Evolutionary conservation across 2,797 vertebrate species (phyloP).

Genomic region (Halcyon smyrnensis): DNA sequence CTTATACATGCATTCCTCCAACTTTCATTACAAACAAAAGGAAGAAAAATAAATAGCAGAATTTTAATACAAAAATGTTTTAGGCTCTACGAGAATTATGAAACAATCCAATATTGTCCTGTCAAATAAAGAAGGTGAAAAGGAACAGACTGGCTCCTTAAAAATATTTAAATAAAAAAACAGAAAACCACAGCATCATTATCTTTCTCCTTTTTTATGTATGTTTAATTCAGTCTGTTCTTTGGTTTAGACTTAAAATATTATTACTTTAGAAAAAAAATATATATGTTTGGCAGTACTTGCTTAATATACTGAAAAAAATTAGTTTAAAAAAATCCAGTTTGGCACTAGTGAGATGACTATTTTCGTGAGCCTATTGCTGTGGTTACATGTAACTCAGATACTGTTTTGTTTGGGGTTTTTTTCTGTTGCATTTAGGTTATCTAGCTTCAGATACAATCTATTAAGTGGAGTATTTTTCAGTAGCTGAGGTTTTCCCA

Average conservation of each 20-base stretch:
- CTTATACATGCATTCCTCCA: constrained; percentile 24
- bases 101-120: constrained; percentile 71
- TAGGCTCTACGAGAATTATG: constrained; percentile 66
- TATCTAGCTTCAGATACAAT: constrained; percentile 80
- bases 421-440: constrained; percentile 71
- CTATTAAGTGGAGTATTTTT: constrained; percentile 77
- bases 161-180: constrained; percentile 74
- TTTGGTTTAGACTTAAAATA: constrained; percentile 76
- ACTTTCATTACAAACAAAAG: constrained; percentile 66
- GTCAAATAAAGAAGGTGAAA: constrained; percentile 56
- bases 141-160: constrained; percentile 69
- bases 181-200: constrained; percentile 57
- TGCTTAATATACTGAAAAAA: constrained; percentile 52
- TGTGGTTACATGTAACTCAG: neutral
- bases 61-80: constrained; percentile 73
- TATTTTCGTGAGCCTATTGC: constrained; percentile 52
- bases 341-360: constrained; percentile 55
- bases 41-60: constrained; percentile 48
- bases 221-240: constrained; percentile 60
- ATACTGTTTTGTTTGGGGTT: constrained; percentile 13
- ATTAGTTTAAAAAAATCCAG: constrained; percentile 15
- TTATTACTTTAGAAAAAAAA: neutral
- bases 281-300: constrained; percentile 36
- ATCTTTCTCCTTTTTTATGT: constrained; percentile 45
- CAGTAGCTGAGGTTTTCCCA: constrained; percentile 79